Evolutionary conservation across 2,888 invertebrate species (phyloP).

Genomic region (Caenorhabditis wallacei): DNA sequence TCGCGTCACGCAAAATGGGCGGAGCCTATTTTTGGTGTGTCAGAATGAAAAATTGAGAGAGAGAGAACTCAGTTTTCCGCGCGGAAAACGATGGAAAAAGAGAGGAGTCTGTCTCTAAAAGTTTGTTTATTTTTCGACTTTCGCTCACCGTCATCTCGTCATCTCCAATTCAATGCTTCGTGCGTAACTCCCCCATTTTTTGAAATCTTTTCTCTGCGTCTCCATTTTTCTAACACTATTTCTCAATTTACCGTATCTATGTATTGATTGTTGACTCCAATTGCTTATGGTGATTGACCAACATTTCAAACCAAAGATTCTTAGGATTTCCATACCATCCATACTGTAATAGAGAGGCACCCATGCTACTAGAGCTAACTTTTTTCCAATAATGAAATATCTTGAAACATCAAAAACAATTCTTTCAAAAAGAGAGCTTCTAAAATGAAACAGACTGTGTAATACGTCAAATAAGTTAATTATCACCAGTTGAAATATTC

Average conservation of each 20-base stretch:
- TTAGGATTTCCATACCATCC: too few species aligned
- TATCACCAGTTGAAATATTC: too few species aligned
- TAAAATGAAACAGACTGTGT: too few species aligned
- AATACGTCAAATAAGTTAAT: too few species aligned
- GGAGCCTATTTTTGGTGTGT: slow-evolving; percentile 17
- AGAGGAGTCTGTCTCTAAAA: slow-evolving; percentile 32
- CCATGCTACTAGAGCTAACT: too few species aligned
- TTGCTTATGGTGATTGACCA: neutral
- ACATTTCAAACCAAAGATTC: too few species aligned
- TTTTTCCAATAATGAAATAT: too few species aligned
- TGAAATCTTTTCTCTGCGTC: slow-evolving; percentile 35
- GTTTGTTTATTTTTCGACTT: slow-evolving; percentile 53
- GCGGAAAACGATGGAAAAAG: slow-evolving; percentile 22
- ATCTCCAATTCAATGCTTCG: slow-evolving; percentile 33
- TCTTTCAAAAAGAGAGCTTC: too few species aligned
- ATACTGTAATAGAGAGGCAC: too few species aligned
- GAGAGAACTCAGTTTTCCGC: slow-evolving; percentile 42
- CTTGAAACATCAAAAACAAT: too few species aligned
- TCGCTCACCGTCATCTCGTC: slow-evolving; percentile 41
- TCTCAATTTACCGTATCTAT: slow-evolving; percentile 3
- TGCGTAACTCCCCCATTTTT: slow-evolving; percentile 34
- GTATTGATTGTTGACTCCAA: slow-evolving; percentile 20
- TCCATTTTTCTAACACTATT: slow-evolving; percentile 9
- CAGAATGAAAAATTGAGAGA: slow-evolving; percentile 17
- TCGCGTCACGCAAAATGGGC: slow-evolving; percentile 58